Conservation (phyloP, 2,888 invertebrate genomes). For the Emmelina monodactyla region DNA sequence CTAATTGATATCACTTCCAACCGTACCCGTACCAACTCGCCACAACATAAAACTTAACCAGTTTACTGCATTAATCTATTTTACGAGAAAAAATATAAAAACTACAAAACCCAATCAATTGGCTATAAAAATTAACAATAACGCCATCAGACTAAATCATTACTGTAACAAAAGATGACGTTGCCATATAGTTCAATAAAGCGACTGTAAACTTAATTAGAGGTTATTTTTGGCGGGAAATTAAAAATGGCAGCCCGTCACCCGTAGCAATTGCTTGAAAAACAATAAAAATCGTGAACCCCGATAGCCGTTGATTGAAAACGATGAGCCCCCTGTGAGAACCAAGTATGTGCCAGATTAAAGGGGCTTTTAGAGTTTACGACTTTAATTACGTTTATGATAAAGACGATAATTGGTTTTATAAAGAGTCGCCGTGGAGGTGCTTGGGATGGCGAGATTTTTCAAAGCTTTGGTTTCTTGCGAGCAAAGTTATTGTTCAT, state of each 20-base stretch:
- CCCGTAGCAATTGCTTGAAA: slow-evolving; percentile 46
- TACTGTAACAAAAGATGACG: slow-evolving; percentile 26
- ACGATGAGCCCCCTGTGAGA: slow-evolving; percentile 56
- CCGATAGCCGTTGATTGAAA: slow-evolving; percentile 56
- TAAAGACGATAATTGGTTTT: too few relatives aligned
- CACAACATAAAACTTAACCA: too few relatives aligned
- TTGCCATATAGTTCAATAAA: slow-evolving; percentile 46
- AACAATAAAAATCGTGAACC: slow-evolving; percentile 59
- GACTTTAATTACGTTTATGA: too few relatives aligned
- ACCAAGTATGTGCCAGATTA: slow-evolving; percentile 36
- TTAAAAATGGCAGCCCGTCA: slow-evolving; percentile 21
- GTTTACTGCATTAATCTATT: too few relatives aligned
- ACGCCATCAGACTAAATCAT: slow-evolving; percentile 24
- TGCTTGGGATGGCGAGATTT: too few relatives aligned
- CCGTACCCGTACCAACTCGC: too few relatives aligned
- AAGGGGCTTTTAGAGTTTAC: slow-evolving; percentile 34
- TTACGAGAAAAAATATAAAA: slow-evolving; percentile 11
- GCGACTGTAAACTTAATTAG: slow-evolving; percentile 57
- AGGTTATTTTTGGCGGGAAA: slow-evolving; percentile 26
- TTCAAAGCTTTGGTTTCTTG: too few relatives aligned
- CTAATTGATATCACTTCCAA: too few relatives aligned
- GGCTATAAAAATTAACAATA: slow-evolving; percentile 35
- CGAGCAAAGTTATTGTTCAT: too few relatives aligned
- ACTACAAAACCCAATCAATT: slow-evolving; percentile 43
- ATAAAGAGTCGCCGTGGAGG: too few relatives aligned